Evolutionary conservation across 2,888 invertebrate genomes (phyloP).

Genomic region (Eristalis pertinax): DNA sequence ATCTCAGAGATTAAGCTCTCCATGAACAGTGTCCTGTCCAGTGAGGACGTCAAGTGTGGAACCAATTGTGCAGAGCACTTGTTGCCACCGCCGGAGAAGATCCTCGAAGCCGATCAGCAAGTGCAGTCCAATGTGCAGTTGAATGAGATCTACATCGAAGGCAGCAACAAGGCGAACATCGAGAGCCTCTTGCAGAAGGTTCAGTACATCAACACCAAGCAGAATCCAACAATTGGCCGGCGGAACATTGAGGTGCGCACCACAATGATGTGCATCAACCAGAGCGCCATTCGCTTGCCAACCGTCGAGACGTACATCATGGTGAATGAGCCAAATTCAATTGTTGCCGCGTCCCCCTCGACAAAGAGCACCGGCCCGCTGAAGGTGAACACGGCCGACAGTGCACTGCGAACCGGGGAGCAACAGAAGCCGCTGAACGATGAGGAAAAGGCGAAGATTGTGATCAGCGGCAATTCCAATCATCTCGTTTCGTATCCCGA

Average conservation of each 20-base stretch:
- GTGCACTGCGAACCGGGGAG: conserved; percentile 20
- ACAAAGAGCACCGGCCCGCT: conserved; percentile 44
- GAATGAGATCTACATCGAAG: conserved; percentile 94
- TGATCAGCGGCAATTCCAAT: conserved; percentile 78
- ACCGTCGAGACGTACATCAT: conserved; percentile 81
- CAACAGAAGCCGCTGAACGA: conserved; percentile 24
- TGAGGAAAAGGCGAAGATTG: conserved; percentile 73
- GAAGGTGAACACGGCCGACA: neutral
- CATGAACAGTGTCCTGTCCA: conserved; percentile 75
- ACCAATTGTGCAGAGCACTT: conserved; percentile 81
- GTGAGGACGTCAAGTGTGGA: conserved; percentile 79
- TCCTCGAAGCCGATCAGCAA: conserved; percentile 90
- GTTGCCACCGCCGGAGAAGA: conserved; percentile 85
- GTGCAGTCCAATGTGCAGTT: conserved; percentile 85
- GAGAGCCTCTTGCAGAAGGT: conserved; percentile 93
- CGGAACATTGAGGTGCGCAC: conserved; percentile 85
- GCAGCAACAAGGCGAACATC: conserved; percentile 94
- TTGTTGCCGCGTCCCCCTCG: conserved; percentile 49
- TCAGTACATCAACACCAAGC: conserved; percentile 94
- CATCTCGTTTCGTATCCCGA: conserved; percentile 81
- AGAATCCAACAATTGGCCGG: conserved; percentile 97
- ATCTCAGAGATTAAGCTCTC: conserved; percentile 80
- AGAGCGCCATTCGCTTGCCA: conserved; percentile 79
- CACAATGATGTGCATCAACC: conserved; percentile 79
- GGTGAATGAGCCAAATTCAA: conserved; percentile 78